Evolutionary conservation across 2,113 vertebrate genomes (phyloP), one percentile per base, ranked within the genome.

Genomic region (Xiphorhynchus elegans): DNA sequence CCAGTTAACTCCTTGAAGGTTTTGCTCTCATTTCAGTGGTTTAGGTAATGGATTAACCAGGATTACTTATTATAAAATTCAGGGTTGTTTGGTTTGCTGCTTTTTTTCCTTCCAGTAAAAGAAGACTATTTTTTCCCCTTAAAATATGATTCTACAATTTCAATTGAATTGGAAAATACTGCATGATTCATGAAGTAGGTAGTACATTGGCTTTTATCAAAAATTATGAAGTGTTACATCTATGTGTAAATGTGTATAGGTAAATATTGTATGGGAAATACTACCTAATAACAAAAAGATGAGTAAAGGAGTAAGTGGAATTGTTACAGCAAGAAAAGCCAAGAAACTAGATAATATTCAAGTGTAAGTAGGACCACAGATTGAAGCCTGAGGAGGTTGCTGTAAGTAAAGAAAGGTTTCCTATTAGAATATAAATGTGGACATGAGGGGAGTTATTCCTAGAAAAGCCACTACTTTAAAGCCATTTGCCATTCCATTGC

Each of bases 381-480:
- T 20, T 29, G 26, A 70, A 67, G 35, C 18, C 14, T 49, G 16
- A 79, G 24, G 31, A 74, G 14, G 37, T 17, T 78, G 33, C n/a
- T 39, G 23, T 46, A 79, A 63, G 17, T 28, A 49, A 37, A 39
- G 20, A 53, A 53, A 64, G 20, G 28, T 49, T 42, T 91, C 49
- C 66, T 73, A 7, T 73, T 60, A 73, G 49, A 89, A 68, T 85
- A 29, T 63, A 90, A 95, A 87, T 62, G 29, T n/a, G 72, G 62
- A 31, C 72, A 66, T 37, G 75, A 56, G 53, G 58, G 40, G 40
- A 87, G 70, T 80, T 94, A 78, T 80, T 92, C 74, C 33, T 40
- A 77, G 42, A 92, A 84, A 94, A 93, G 47, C 68, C 47, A 39
- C 53, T 90, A 72, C 77, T 97, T 95, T 78, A 89, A 92, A 97